Evolutionary conservation across 2,888 invertebrate species (phyloP).

Genomic region (Volucella zonaria): DNA sequence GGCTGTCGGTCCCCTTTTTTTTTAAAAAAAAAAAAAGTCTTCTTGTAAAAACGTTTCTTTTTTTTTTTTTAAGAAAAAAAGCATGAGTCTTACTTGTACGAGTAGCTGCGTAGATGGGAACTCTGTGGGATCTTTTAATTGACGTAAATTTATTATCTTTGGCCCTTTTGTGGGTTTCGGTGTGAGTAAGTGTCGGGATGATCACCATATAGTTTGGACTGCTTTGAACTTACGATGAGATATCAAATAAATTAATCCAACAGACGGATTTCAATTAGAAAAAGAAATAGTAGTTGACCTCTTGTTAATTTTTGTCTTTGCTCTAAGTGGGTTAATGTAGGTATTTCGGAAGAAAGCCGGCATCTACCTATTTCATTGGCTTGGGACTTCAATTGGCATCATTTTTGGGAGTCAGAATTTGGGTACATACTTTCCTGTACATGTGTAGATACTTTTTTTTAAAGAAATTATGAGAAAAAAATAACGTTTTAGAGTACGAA

Average conservation of each 20-base stretch:
- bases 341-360: not conserved
- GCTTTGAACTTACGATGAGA: slow-evolving; percentile 5
- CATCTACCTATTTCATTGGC: not conserved
- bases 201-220: not conserved
- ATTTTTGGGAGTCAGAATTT: too few species aligned
- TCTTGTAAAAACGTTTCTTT: not conserved
- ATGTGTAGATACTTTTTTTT: too few species aligned
- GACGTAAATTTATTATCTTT: slow-evolving; percentile 28
- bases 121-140: slow-evolving; percentile 29
- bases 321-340: not conserved
- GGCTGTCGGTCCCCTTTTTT: not conserved
- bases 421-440: too few species aligned
- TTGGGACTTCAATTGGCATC: not conserved
- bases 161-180: slow-evolving; percentile 11
- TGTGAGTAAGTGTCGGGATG: not conserved
- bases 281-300: slow-evolving; percentile 46
- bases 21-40: not conserved
- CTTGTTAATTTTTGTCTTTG: slow-evolving; percentile 36
- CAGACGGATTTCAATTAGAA: slow-evolving; percentile 37
- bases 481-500: too few species aligned
- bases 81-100: not conserved
- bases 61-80: not conserved
- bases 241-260: slow-evolving; percentile 49
- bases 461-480: too few species aligned
- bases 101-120: not conserved